Evolutionary conservation across 2,888 invertebrate genomes (phyloP).

Genomic region (Himalopsyche tibetana): DNA sequence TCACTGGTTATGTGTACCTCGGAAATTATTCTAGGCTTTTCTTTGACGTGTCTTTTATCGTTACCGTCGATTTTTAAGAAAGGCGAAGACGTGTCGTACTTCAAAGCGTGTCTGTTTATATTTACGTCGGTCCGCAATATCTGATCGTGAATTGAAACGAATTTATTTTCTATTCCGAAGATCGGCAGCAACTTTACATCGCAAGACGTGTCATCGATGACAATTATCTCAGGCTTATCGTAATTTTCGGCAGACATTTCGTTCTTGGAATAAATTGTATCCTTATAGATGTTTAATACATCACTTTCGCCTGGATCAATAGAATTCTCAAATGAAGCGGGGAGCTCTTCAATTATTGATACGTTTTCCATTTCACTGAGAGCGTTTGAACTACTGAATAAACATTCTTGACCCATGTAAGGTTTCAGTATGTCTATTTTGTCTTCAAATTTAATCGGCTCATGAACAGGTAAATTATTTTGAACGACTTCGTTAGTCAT

Average conservation of each 20-base stretch:
- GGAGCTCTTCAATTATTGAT: conserved; percentile 57
- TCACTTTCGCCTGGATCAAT: conserved; percentile 46
- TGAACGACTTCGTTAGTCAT: conserved; percentile 54
- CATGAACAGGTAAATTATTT: conserved; percentile 53
- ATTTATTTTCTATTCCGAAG: conserved; percentile 50
- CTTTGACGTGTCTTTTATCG: conserved; percentile 51
- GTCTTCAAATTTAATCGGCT: conserved; percentile 60
- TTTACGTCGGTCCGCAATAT: conserved; percentile 22
- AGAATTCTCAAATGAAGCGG: conserved; percentile 56
- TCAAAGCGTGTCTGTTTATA: conserved; percentile 5
- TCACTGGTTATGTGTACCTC: conserved; percentile 59
- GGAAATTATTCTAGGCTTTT: conserved; percentile 60
- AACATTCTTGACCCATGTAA: conserved; percentile 49
- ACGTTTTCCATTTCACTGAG: conserved; percentile 49
- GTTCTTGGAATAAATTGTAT: conserved; percentile 48
- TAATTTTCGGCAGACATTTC: conserved; percentile 47
- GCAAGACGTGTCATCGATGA: conserved; percentile 59
- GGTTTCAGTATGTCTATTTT: conserved; percentile 52
- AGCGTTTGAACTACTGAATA: conserved; percentile 43
- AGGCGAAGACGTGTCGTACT: neutral
- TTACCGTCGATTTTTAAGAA: neutral
- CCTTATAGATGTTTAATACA: conserved; percentile 44
- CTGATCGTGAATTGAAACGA: conserved; percentile 39
- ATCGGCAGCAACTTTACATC: conserved; percentile 57
- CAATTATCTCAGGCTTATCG: conserved; percentile 58